Evolutionary conservation across 2,888 invertebrate genomes (phyloP), one percentile per base, ranked within the genome.

Genomic region (Leistus spinibarbis): DNA sequence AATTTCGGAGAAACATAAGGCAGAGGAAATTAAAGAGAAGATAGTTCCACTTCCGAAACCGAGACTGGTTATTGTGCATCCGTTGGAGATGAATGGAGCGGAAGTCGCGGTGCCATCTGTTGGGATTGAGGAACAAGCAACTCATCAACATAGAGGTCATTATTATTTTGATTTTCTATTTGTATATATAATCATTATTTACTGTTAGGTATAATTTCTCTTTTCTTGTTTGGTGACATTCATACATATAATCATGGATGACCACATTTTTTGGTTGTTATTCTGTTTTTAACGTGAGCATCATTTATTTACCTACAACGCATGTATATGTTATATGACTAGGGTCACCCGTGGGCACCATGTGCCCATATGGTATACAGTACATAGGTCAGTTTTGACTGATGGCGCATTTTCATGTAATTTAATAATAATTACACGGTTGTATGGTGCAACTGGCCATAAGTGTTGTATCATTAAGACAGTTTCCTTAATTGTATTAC

Each of bases 61-160:
- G 1, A 89, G 94, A 16, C 87, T 95, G 22, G 94, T 95, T 76
- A 96, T 96, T 79, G 95, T 96, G 77, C 96, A 96, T 88, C 96
- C 96, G 13, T 87, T 94, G 80, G 95, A 96, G 81, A 88, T 95
- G 76, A 95, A 95, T 83, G 93, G 94, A 27, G 91, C 92, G 9
- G 92, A 89, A 77, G 94, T 95, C 1, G 90, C 95, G 0, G 78
- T 81, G 1, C 75, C 66, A 2, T 40, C 64, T 16, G 3, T 22
- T 19, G 56, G 65, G 5, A 66, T 20, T 57, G 66, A 24, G n/a
- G 20, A 73, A 57, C 66, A 73, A 16, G 24, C 16, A 10, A 16
- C n/a, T 9, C 22, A 23, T 16, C 64, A 20, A 16, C 23, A 23
- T 22, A 27, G 64, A 64, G 23, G 64, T 64, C 64, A 64, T 20